Percentiles rank a stretch among this genome's conserved stretches.
phyloP scores from a whole-genome alignment of 1,140 invertebrate genomes.

The Parasteatoda tepidariorum region DNA sequence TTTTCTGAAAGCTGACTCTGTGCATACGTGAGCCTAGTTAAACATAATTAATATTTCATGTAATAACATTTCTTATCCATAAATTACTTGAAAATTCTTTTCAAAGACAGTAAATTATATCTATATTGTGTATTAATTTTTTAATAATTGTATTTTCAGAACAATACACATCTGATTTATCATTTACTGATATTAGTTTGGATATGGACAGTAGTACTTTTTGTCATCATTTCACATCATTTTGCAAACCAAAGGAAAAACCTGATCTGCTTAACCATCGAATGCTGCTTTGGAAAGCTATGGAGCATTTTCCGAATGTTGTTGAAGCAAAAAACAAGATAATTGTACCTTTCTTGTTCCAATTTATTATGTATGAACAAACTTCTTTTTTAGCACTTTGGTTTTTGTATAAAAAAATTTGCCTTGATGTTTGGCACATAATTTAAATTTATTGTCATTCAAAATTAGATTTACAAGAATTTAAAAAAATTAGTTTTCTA shows the following conservation, averaged over 20 bases:
- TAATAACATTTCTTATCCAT: too few species aligned
- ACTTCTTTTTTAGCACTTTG: too few species aligned
- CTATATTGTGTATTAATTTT: not conserved
- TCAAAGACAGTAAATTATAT: too few species aligned
- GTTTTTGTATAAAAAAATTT: not conserved
- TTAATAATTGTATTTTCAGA: not conserved
- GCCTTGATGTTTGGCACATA: not conserved
- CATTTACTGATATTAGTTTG: too few species aligned
- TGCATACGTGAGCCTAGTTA: too few species aligned
- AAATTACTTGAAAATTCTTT: too few species aligned
- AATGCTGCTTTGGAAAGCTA: slow-evolving; percentile 82
- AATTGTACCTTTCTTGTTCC: slow-evolving; percentile 80
- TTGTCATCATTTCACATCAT: not conserved
- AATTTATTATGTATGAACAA: slow-evolving; percentile 79
- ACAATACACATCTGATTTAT: not conserved
- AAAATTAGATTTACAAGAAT: too few species aligned
- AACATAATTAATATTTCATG: too few species aligned
- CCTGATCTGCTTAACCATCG: slow-evolving; percentile 80
- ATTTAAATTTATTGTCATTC: too few species aligned
- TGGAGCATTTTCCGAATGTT: slow-evolving; percentile 78
- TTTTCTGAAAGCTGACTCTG: too few species aligned
- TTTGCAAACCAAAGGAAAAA: slow-evolving; percentile 52
- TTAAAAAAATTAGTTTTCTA: too few species aligned
- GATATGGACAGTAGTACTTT: too few species aligned
- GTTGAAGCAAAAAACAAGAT: slow-evolving; percentile 84